Conservation (phyloP, 1,140 invertebrate genomes). For the Zaprionus tsacasi region DNA sequence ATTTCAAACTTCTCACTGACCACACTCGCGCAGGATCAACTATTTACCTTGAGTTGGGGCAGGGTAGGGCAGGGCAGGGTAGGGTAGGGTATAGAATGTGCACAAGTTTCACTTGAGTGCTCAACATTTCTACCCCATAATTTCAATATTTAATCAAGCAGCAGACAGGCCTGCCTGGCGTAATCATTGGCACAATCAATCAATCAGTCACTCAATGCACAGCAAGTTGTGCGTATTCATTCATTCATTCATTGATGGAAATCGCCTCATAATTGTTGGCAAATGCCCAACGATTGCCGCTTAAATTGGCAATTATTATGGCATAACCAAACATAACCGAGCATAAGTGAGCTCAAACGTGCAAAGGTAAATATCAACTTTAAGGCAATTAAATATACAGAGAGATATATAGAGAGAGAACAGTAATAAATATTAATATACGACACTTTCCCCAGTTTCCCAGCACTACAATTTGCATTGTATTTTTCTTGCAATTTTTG, state of each 20-base stretch:
- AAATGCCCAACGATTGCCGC: slow-evolving; percentile 12
- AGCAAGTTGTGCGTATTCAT: slow-evolving; percentile 10
- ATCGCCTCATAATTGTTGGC: background rate
- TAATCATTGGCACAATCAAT: slow-evolving; percentile 16
- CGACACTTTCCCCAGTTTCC: background rate
- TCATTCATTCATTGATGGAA: background rate
- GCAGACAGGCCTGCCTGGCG: background rate
- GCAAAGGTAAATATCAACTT: background rate
- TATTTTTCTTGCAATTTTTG: background rate
- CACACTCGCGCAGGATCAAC: slow-evolving; percentile 2
- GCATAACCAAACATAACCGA: too few species aligned
- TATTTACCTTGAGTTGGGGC: background rate
- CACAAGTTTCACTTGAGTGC: slow-evolving; percentile 12
- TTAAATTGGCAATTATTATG: slow-evolving; percentile 22
- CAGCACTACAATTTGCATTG: background rate
- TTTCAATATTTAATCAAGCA: slow-evolving; percentile 30
- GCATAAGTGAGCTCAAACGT: background rate
- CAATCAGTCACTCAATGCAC: slow-evolving; percentile 24
- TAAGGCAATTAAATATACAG: background rate
- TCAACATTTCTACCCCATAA: background rate
- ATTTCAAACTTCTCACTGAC: slow-evolving; percentile 29
- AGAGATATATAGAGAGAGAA: too few species aligned
- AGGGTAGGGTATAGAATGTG: background rate
- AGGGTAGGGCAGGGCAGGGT: too few species aligned
- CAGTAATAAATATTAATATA: background rate